Percentiles rank a stretch among this genome's conserved stretches.
phyloP scores from a whole-genome alignment of 2,888 invertebrate genomes.

The Allophyes oxyacanthae region DNA sequence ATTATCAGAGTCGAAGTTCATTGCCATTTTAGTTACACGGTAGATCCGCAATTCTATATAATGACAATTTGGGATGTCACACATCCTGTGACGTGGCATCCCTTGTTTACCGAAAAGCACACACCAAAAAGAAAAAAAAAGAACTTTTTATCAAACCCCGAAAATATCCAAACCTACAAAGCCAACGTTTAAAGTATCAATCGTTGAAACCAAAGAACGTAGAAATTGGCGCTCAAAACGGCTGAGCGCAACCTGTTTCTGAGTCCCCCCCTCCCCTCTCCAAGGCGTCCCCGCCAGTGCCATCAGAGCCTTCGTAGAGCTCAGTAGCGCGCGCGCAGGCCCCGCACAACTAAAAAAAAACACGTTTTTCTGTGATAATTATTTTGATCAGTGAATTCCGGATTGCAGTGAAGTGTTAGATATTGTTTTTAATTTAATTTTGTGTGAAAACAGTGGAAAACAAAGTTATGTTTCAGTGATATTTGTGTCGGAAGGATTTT shows the following conservation, averaged over 20 bases:
- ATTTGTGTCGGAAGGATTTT: constrained; percentile 78
- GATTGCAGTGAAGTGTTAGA: constrained; percentile 84
- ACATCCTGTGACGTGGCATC: too few relatives aligned
- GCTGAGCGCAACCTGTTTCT: constrained; percentile 85
- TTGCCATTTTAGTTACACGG: too few relatives aligned
- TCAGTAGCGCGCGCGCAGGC: constrained; percentile 68
- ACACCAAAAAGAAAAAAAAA: too few relatives aligned
- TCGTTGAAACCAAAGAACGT: constrained; percentile 70
- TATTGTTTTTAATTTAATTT: constrained; percentile 46
- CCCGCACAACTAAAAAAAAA: constrained; percentile 60
- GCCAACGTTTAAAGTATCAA: constrained; percentile 78
- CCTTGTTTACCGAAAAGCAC: too few relatives aligned
- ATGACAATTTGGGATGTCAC: too few relatives aligned
- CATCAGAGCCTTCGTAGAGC: constrained; percentile 73
- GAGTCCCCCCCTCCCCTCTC: constrained; percentile 59
- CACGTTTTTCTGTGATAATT: constrained; percentile 58
- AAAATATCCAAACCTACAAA: constrained; percentile 50
- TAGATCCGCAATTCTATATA: too few relatives aligned
- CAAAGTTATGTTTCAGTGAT: constrained; percentile 77
- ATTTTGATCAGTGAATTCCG: constrained; percentile 65
- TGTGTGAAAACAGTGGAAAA: constrained; percentile 56
- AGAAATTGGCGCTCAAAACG: constrained; percentile 83
- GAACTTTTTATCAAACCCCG: too few relatives aligned
- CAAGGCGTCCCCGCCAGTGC: constrained; percentile 69
- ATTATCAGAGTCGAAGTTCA: too few relatives aligned